A percentile compares a stretch with the other conserved stretches of the same genome.
These are phyloP conservation scores for Kobus ellipsiprymnus DNA, from an alignment of 2,113 vertebrate species.

Conservation along the genomic window DNA sequence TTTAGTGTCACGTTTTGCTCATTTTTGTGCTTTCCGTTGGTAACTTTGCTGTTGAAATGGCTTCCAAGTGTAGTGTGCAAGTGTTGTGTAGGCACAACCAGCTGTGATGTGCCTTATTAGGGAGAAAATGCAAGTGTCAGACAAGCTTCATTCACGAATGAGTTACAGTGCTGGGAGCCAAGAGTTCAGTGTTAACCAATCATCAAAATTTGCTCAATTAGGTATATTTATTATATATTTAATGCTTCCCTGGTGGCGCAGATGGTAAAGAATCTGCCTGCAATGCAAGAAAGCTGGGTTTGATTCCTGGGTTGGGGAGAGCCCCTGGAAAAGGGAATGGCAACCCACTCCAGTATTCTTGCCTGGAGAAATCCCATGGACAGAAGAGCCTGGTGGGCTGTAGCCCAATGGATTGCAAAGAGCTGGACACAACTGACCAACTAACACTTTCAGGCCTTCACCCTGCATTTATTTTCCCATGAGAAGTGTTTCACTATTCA, in stretches of 20 bases:
- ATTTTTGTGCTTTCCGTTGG: not conserved
- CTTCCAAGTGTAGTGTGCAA: not conserved
- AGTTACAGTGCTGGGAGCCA: no score
- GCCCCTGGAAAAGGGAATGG: not conserved
- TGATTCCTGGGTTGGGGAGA: not conserved
- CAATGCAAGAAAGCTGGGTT: not conserved
- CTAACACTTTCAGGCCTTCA: not conserved
- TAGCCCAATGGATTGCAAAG: not conserved
- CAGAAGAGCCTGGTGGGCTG: not conserved
- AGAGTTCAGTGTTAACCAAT: accelerated
- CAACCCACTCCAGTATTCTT: not conserved
- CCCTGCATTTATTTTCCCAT: not conserved
- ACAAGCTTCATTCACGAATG: not conserved
- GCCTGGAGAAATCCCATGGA: not conserved
- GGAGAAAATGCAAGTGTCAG: not conserved
- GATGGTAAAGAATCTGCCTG: not conserved
- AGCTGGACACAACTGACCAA: not conserved
- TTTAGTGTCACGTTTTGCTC: not conserved
- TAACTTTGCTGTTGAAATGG: not conserved
- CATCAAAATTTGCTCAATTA: not conserved
- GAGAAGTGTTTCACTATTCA: not conserved
- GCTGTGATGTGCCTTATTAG: no score
- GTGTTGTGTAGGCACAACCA: not conserved
- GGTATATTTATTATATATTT: not conserved
- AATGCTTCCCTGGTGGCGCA: not conserved